phyloP scores from a whole-genome alignment of 2,797 vertebrate genomes.

The Heterohyrax brucei region DNA sequence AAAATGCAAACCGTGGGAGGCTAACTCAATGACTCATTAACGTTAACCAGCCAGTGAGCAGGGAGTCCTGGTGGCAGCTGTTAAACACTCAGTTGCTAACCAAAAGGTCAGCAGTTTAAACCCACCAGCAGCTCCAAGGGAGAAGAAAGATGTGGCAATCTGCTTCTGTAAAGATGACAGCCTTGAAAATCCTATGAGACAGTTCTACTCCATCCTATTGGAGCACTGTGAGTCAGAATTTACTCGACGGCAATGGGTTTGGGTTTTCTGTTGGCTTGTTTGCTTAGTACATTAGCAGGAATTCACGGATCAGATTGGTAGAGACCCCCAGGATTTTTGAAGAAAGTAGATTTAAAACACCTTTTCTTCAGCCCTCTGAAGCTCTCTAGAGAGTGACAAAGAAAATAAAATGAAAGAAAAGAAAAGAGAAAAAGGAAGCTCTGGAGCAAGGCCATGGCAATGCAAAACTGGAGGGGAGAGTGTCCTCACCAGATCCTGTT shows the following conservation, averaged over 20 bases:
- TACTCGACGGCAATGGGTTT: background rate
- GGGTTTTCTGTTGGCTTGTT: background rate
- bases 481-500: background rate
- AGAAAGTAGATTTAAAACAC: constrained; percentile 19
- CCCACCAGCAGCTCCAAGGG: background rate
- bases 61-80: background rate
- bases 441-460: background rate
- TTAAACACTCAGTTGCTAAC: background rate
- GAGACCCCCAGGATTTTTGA: background rate
- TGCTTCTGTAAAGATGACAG: background rate
- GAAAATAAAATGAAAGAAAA: background rate
- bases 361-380: background rate
- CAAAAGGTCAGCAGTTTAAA: background rate
- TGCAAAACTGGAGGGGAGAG: background rate
- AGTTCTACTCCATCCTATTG: background rate
- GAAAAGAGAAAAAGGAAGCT: background rate
- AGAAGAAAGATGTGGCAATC: too few relatives aligned
- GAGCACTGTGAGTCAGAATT: background rate
- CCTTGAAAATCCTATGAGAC: background rate
- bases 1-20: constrained; percentile 49
- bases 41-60: background rate
- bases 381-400: background rate
- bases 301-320: constrained; percentile 56
- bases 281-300: constrained; percentile 22
- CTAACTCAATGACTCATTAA: constrained; percentile 23